Base-by-base conservation (phyloP, 2,888 invertebrate genomes). In the Drosophila colorata region DNA sequence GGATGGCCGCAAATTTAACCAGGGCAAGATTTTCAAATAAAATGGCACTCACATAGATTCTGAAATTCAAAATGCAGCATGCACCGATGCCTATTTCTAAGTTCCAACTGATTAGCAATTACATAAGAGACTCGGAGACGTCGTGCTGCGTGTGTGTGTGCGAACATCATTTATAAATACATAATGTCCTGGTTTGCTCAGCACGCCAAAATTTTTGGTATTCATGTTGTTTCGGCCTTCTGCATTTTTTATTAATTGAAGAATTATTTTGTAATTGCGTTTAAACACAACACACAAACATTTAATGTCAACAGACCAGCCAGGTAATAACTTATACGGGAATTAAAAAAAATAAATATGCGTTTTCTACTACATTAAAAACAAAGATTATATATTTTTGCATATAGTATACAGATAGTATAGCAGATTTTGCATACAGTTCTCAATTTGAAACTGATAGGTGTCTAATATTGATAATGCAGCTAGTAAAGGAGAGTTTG, bases 21-120 rank as follows among this genome's bases (percentile, higher is more conserved):
- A 99, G 94, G 99, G 99, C 93, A 99, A 99, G 94, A 97, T 99
- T 93, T 99, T 99, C 95, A 99, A 99, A 94, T 99, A 95, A 72
- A 53, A 44, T 13, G 35, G 31, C 51, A 38, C 41, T 69, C 46
- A 69, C 47, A 67, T 65, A 55, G 67, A 64, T 35, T 69, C 53
- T 65, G 79, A 87, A 80, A 89, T 85, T 76, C 47, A 65, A 56
- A 64, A 66, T 49, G 66, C 70, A 73, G 58, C 46, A 43, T 56
- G 59, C 69, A 76, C 68, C 68, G 64, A 87, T 80, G 78, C 59
- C 48, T 65, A 60, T 59, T 57, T 69, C 57, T 82, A 83, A 82
- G 87, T 67, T 70, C 52, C 73, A 86, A 82, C 80, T 82, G 80
- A 82, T 73, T 59, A 74, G 69, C 63, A 69, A 70, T 47, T 82